Evolutionary conservation across 2,888 invertebrate species (phyloP), one percentile per base, ranked within the genome.

Genomic region (Archips xylosteana): DNA sequence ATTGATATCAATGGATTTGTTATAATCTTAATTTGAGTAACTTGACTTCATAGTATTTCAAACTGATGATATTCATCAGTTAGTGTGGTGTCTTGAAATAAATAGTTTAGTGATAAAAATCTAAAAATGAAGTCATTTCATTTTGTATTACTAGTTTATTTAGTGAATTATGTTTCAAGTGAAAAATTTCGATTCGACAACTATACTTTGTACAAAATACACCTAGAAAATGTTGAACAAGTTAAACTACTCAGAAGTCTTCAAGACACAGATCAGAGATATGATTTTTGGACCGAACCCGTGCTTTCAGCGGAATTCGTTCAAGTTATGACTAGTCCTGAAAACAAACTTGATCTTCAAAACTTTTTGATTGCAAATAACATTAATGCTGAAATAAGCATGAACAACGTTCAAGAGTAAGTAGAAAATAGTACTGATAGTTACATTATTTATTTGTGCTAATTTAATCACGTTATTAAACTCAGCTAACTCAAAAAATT

Each of bases 121-220:
- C n/a, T 15, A 36, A 68, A 49, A 32, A 70, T 74, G 69, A 70
- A 61, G 12, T 2, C 34, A 39, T 6, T 60, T 42, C 36, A 59
- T 15, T 12, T 67, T 32, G 2, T 62, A n/a, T 23, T 66, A 3
- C 12, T 69, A 13, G 1, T 63, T 61, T 70, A 34, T 23, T 5
- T 67, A 4, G n/a, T n/a, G 15, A 59, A 65, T 34, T 39, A 5
- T 36, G 79, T 77, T 5, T 68, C 78, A 1, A 71, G 82, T 78
- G 89, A 86, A 76, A 87, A 87, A 49, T 83, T 89, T 74, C 79
- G 89, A 32, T 92, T 85, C 68, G 91, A 92, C 65, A 91, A 92
- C 75, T 89, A 91, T 77, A 84, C 88, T 23, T 90, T 96, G 8
- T 96, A 95, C 78, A 94, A 95, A 82, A 85, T 96, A 5, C 82